Conservation (phyloP, 2,113 vertebrate genomes). For the Gallinago jamesoni region DNA sequence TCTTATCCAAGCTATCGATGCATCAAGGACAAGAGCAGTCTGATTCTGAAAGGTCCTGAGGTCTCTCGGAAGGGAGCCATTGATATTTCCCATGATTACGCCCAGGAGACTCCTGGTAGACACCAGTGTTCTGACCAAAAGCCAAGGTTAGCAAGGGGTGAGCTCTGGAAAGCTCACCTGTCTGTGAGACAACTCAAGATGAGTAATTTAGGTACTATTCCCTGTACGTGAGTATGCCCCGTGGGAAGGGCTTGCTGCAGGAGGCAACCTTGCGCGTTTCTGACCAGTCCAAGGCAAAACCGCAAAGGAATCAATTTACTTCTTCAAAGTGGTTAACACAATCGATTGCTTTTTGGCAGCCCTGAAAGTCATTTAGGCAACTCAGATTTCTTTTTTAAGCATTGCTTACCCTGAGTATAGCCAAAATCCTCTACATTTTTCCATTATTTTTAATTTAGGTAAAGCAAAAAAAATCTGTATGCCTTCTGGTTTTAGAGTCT, state of each 20-base stretch:
- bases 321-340: neutral
- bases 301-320: neutral
- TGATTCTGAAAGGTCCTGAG: neutral
- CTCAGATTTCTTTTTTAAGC: neutral
- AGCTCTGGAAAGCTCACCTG: neutral
- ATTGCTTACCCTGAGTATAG: neutral
- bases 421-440: neutral
- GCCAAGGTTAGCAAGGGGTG: neutral
- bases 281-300: neutral
- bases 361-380: neutral
- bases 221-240: neutral
- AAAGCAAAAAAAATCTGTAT: neutral
- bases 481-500: neutral
- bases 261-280: neutral
- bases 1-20: neutral
- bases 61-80: neutral
- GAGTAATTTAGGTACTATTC: neutral
- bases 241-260: neutral
- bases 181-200: neutral
- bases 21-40: neutral
- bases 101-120: neutral
- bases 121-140: neutral
- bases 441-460: neutral
- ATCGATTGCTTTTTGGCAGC: neutral
- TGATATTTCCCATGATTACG: neutral